Evolutionary conservation across 2,113 vertebrate genomes (phyloP), one percentile per base, ranked within the genome.

Genomic region (Suncus etruscus): DNA sequence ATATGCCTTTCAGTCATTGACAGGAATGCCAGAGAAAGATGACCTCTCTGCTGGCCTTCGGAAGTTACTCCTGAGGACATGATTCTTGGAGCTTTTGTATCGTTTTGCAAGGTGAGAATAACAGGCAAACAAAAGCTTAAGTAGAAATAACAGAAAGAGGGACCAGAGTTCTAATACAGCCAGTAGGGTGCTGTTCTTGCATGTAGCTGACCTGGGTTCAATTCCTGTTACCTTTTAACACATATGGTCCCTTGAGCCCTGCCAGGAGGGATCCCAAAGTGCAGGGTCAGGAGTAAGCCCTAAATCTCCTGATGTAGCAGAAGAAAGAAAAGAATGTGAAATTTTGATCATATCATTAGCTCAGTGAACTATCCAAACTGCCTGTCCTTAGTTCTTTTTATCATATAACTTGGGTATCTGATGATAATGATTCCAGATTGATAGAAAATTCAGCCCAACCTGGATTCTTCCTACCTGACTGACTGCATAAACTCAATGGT

Each of bases 1-100:
- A 63, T 31, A 80, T 54, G 18, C 18, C 48, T 80, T 83, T 80
- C 31, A 81, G 58, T 94, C 48, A 86, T 61, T 27, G 54, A 82
- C 82, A 51, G 10, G 18, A 61, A 8, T 18, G n/a, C 51, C 31
- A 79, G 29, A 32, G 90, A 77, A 87, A 2, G 51, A 74, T 39
- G 14, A 24, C 48, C n/a, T 94, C 27, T 92, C 25, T 94, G 78
- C 31, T 66, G 45, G 45, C 4, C 72, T 95, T 90, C 90, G 83
- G 72, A 79, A 69, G 16, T 81, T 61, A 73, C 14, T 78, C 29
- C 83, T 93, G 65, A 47, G 65, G 72, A 79, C 39, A 92, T 58
- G 51, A 51, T 75, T 2, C 2, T 24, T 80, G 32, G 61, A 84
- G 6, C 24, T 54, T 4, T 10, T 77, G 1, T 73, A 85, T 3